Evolutionary conservation across 1,140 invertebrate genomes (phyloP).

Genomic region (Microplitis demolitor): DNA sequence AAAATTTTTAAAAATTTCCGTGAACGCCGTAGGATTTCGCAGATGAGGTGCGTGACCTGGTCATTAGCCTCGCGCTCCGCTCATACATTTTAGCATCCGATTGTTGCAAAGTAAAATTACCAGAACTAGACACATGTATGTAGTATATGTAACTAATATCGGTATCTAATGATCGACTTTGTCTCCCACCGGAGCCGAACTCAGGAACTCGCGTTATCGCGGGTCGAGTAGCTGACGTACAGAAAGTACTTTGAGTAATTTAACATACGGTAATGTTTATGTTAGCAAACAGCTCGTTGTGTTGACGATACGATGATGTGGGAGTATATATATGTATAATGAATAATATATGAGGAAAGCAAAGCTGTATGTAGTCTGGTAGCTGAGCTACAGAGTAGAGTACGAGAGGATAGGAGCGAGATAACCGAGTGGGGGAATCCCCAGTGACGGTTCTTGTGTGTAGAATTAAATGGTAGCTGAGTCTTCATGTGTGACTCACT

Average conservation of each 20-base stretch:
- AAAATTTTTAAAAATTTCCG: not conserved
- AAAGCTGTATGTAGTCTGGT: constrained; percentile 11
- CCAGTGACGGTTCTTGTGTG: constrained; percentile 29
- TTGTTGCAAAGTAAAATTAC: too few relatives aligned
- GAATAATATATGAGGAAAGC: constrained; percentile 11
- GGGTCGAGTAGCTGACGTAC: too few relatives aligned
- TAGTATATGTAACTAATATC: too few relatives aligned
- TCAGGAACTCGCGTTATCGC: too few relatives aligned
- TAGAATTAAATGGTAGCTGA: constrained; percentile 16
- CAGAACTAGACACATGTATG: too few relatives aligned
- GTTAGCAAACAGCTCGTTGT: too few relatives aligned
- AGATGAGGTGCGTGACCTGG: constrained; percentile 52
- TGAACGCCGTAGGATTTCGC: too few relatives aligned
- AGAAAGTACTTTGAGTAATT: too few relatives aligned
- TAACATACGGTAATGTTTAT: too few relatives aligned
- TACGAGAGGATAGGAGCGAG: not conserved
- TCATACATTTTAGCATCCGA: not conserved
- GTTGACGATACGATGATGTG: constrained; percentile 28
- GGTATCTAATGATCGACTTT: too few relatives aligned
- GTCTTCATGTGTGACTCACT: constrained; percentile 48
- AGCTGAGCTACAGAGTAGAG: not conserved
- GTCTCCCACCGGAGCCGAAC: too few relatives aligned
- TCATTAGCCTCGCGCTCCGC: constrained; percentile 46
- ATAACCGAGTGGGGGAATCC: constrained; percentile 22
- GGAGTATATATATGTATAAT: constrained; percentile 11